Evolutionary conservation across 2,888 invertebrate genomes (phyloP), one percentile per base, ranked within the genome.

Genomic region (Ormyrus pomaceus): DNA sequence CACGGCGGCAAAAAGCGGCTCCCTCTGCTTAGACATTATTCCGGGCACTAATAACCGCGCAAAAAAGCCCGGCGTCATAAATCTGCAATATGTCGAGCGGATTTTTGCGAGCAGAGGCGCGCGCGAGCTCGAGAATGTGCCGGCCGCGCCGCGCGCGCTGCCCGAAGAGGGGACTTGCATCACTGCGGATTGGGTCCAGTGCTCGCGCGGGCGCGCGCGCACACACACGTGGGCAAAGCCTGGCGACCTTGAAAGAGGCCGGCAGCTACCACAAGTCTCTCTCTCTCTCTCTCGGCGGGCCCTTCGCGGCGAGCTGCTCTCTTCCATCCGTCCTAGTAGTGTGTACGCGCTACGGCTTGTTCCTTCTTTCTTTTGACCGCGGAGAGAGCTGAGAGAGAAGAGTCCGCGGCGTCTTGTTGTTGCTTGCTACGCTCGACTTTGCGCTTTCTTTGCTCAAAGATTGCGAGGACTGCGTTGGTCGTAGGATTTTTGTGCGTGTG

Each of bases 51-150:
- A 75, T 68, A 75, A 68, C 51, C 51, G 75, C 11, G 53, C 58
- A 53, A 53, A 51, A 75, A 68, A 75, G 45, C 4, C 61, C 76
- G 82, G 71, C 81, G 79, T 84, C 82, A 81, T 84, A 83, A 84
- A 84, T 84, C 83, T 82, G 82, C 69, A 74, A 81, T 82, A 75
- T 77, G 77, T 77, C 82, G 82, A 80, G 81, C 80, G 73, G 80
- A 83, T 83, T 82, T 84, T 84, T 82, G 61, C 69, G 1, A 2
- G 19, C 19, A 19, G 34, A 4, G 34, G 13, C 13, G 13, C 34
- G 34, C 19, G 13, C 58, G 48, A 50, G 51, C 65, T n/a, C 56
- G 34, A 34, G 34, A 34, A 34, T 34, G 34, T 4, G 34, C 34
- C 34, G 34, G 34, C 19, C 19, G 19, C 34, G 34, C 9, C 9